phyloP scores from a whole-genome alignment of 2,113 vertebrate genomes.

The Microcebus jonahi region DNA sequence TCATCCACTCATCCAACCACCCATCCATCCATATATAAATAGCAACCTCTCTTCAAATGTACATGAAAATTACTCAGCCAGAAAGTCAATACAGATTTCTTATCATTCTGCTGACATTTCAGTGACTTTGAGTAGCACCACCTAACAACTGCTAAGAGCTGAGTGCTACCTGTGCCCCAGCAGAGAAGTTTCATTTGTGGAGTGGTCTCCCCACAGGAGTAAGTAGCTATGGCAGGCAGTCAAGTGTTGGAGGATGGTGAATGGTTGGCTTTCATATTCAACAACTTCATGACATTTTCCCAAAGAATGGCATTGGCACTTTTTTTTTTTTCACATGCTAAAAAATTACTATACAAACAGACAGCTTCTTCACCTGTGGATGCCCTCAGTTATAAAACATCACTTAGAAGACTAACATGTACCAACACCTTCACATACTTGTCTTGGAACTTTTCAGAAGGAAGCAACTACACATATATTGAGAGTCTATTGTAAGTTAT shows the following conservation, averaged over 20 bases:
- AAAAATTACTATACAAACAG: not conserved
- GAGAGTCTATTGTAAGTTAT: not conserved
- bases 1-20: not conserved
- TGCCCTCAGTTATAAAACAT: conserved; percentile 29
- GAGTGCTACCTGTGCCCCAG: not conserved
- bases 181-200: not conserved
- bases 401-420: conserved; percentile 15
- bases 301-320: not conserved
- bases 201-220: not conserved
- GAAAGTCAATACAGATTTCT: not conserved
- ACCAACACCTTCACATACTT: not conserved
- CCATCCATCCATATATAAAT: not conserved
- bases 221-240: not conserved
- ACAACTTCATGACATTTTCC: not conserved
- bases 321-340: not conserved
- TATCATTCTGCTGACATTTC: not conserved
- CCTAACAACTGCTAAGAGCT: not conserved
- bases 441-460: not conserved
- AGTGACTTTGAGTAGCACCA: not conserved
- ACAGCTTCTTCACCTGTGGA: not conserved
- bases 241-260: not conserved
- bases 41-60: not conserved
- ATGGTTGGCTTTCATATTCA: conserved; percentile 31
- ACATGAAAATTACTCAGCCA: not conserved
- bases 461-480: not conserved